These are phyloP conservation scores for Myrmecophaga tridactyla DNA, from an alignment of 2,113 vertebrate species.

Conservation along the genomic window DNA sequence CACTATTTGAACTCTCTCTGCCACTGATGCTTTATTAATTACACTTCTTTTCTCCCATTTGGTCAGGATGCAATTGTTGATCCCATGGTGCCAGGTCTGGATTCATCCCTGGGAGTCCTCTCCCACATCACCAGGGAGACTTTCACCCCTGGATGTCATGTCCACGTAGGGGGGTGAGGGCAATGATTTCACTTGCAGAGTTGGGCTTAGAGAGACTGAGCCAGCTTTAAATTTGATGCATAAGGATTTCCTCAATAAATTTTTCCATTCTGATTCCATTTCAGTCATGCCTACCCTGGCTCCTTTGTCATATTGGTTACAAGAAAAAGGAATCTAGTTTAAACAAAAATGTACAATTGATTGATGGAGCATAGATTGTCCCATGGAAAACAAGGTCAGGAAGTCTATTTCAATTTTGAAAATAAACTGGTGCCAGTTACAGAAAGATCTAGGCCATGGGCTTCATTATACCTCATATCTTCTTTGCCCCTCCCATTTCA, in stretches of 20 bases:
- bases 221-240: no score
- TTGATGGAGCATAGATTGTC: not conserved
- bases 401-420: not conserved
- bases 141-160: no score
- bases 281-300: not conserved
- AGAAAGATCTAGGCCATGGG: not conserved
- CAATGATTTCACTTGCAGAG: no score
- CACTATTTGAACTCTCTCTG: no score
- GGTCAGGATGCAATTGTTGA: no score
- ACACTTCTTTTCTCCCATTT: no score
- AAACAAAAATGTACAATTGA: not conserved
- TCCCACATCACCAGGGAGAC: no score
- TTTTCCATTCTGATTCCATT: not conserved
- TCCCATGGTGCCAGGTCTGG: no score
- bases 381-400: not conserved
- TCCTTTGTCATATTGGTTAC: not conserved
- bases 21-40: no score
- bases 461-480: not conserved
- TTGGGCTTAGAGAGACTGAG: no score
- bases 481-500: not conserved
- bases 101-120: no score
- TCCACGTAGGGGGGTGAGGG: no score
- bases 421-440: not conserved
- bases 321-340: not conserved
- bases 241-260: not conserved